Evolutionary conservation across 2,888 invertebrate genomes (phyloP), one percentile per base, ranked within the genome.

Genomic region (Brenthis hecate): DNA sequence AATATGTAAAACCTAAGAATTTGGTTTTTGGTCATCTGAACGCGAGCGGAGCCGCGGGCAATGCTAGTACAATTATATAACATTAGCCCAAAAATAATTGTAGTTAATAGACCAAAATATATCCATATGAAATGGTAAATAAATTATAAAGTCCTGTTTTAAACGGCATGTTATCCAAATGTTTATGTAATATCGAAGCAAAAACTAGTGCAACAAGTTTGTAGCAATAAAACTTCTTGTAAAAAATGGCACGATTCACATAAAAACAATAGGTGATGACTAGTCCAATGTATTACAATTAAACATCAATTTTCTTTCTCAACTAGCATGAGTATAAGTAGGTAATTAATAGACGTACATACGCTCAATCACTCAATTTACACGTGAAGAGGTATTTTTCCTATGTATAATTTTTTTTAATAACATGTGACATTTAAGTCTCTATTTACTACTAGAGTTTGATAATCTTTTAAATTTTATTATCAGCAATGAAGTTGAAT

Each of bases 351-450:
- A 48, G 53, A 56, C 14, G 61, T 69, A 16, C 43, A 62, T 53
- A 43, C 32, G n/a, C 54, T 50, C 56, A 67, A 70, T 70, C 64
- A 63, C 64, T 70, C 60, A n/a, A 28, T 60, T 60, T 58, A 47
- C 73, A 73, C 74, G 73, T 70, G 74, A 28, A 67, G 19, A 50
- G 16, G 53, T 69, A 48, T 62, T 67, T 62, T 65, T 65, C 57
- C 62, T 56, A 47, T 55, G 14, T 36, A 62, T 54, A 64, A 13
- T 63, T 66, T 65, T 62, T 23, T 65, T 63, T 50, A 13, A 68
- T 36, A 32, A 61, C 72, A 68, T 72, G 70, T 70, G 70, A 69
- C 66, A 63, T 65, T 47, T 65, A 28, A 58, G 3, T 54, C n/a
- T 54, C 28, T 47, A 65, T 48, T 53, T 28, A 62, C 19, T 32